Conservation (phyloP, 2,888 invertebrate genomes). For the Pelosia muscerda region DNA sequence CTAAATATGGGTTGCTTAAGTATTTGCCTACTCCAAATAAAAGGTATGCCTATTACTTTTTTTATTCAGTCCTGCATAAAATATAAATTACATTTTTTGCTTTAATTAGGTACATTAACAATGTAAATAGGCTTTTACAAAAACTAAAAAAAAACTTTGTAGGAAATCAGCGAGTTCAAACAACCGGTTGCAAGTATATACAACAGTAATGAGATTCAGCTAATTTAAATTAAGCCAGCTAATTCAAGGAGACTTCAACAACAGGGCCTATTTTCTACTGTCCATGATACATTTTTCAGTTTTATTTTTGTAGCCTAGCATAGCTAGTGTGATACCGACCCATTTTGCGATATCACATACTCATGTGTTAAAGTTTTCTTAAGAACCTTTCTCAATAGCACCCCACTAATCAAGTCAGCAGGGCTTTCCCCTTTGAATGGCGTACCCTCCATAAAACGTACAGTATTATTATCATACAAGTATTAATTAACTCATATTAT, state of each 20-base stretch:
- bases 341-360: not conserved
- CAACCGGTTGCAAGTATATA: not conserved
- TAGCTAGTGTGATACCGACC: not conserved
- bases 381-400: not conserved
- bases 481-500: not conserved
- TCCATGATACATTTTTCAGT: not conserved
- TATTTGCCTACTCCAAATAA: no score
- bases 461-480: not conserved
- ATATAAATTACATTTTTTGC: not conserved
- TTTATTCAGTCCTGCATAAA: not conserved
- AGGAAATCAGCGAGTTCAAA: not conserved
- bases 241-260: not conserved
- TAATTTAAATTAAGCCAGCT: not conserved
- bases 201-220: not conserved
- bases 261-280: not conserved
- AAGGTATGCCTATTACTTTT: not conserved
- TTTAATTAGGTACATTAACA: not conserved
- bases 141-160: not conserved
- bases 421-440: not conserved
- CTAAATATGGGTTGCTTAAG: no score
- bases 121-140: not conserved
- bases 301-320: not conserved
- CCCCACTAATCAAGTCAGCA: not conserved
- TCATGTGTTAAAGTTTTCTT: not conserved
- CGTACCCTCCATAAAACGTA: not conserved